Evolutionary conservation across 1,140 invertebrate species (phyloP).

Genomic region (Zaprionus davidi): DNA sequence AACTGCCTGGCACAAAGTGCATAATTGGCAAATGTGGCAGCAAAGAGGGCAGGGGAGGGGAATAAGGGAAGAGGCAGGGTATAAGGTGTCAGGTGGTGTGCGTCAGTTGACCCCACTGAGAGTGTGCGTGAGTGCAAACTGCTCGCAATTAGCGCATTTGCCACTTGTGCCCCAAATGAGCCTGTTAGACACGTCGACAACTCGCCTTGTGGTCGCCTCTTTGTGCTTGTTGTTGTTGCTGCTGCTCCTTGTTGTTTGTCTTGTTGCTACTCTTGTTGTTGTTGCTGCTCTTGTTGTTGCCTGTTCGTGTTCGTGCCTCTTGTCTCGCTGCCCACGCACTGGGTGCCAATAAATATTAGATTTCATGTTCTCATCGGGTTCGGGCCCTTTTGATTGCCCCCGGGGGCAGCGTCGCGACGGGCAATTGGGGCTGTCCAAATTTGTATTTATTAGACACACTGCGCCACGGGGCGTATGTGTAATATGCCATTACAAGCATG

Average conservation of each 20-base stretch:
- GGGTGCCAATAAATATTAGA: conserved; percentile 71
- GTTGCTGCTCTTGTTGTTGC: not conserved
- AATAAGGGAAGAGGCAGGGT: not conserved
- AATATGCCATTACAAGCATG: conserved; percentile 79
- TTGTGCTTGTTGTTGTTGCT: not conserved
- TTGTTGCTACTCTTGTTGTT: not conserved
- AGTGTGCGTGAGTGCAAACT: conserved; percentile 15
- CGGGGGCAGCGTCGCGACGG: conserved; percentile 20
- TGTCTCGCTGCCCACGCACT: conserved; percentile 35
- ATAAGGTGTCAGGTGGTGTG: not conserved
- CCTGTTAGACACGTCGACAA: conserved; percentile 72
- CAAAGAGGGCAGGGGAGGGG: conserved; percentile 50
- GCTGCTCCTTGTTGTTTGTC: not conserved
- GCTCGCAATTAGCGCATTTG: conserved; percentile 79
- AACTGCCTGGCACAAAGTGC: conserved; percentile 66
- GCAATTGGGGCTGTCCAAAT: conserved; percentile 77
- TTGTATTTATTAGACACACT: conserved; percentile 79
- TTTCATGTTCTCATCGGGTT: conserved; percentile 42
- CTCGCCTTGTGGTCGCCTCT: not conserved
- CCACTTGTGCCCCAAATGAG: conserved; percentile 79
- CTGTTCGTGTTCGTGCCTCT: not conserved
- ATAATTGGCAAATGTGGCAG: conserved; percentile 73
- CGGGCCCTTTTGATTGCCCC: conserved; percentile 14
- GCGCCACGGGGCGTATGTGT: conserved; percentile 79
- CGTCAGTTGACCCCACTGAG: conserved; percentile 31